A percentile compares a stretch with the other conserved stretches of the same genome.
Evolutionary conservation across 1,140 invertebrate species (phyloP).

Genomic region (Belonocnema kinseyi): DNA sequence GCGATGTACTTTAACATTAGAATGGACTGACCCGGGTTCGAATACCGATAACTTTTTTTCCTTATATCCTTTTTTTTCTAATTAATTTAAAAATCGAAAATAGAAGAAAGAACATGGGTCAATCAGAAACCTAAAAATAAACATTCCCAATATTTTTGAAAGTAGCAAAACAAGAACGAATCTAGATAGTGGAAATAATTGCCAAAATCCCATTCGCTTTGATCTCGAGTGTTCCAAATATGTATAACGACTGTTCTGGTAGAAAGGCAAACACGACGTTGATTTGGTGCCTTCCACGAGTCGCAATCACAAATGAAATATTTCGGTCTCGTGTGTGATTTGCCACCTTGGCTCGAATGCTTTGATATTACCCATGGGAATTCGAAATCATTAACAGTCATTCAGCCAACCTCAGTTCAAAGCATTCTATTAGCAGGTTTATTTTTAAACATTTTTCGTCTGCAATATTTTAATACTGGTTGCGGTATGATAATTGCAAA

Average conservation of each 20-base stretch:
- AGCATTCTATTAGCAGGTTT: background rate
- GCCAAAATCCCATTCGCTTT: slow-evolving; percentile 12
- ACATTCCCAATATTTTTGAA: background rate
- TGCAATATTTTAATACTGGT: background rate
- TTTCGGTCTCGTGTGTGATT: slow-evolving; percentile 11
- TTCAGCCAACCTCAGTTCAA: background rate
- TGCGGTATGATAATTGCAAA: slow-evolving; percentile 33
- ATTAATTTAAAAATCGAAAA: too few species aligned
- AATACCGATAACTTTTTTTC: too few species aligned
- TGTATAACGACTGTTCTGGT: background rate
- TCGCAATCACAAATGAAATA: slow-evolving; percentile 43
- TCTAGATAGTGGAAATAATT: background rate
- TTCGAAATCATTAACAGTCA: slow-evolving; percentile 17
- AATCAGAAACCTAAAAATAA: too few species aligned
- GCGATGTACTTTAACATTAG: too few species aligned
- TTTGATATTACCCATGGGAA: background rate
- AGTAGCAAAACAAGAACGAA: background rate
- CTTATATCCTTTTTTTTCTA: too few species aligned
- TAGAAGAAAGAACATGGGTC: too few species aligned
- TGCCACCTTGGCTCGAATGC: background rate
- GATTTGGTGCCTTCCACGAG: slow-evolving; percentile 37
- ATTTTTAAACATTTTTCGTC: slow-evolving; percentile 2
- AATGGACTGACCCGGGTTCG: too few species aligned
- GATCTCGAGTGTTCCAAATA: background rate
- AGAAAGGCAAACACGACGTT: slow-evolving; percentile 42